phyloP scores from a whole-genome alignment of 92 coral and sea anemone genomes.

The Zoanthus sansibaricus region DNA sequence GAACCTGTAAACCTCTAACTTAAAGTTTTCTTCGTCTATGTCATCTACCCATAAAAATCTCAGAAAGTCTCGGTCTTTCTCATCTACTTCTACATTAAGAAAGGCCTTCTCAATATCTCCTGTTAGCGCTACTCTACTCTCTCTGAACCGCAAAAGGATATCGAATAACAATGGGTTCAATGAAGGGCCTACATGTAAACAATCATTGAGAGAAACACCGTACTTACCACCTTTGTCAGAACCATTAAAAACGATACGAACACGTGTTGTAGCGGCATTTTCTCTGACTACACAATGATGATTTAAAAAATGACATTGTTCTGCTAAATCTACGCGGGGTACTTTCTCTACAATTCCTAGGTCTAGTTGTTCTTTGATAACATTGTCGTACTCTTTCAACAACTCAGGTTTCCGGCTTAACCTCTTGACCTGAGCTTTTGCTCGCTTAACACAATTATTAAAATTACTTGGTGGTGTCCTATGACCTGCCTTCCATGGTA shows the following conservation, averaged over 20 bases:
- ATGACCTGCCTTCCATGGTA: slow-evolving; percentile 29
- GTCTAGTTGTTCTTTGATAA: slow-evolving; percentile 21
- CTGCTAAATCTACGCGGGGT: background rate
- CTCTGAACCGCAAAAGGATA: slow-evolving; percentile 43
- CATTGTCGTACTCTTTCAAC: background rate
- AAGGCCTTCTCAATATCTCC: background rate
- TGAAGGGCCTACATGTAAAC: slow-evolving; percentile 44
- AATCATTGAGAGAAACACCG: slow-evolving; percentile 39
- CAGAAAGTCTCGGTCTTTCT: slow-evolving; percentile 48
- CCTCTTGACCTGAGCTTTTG: background rate
- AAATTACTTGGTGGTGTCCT: slow-evolving; percentile 17
- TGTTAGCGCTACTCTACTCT: slow-evolving; percentile 44
- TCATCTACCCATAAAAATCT: slow-evolving; percentile 68
- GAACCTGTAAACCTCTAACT: slow-evolving; percentile 48
- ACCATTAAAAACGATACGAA: slow-evolving; percentile 16
- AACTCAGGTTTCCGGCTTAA: slow-evolving; percentile 14
- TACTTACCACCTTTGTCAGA: background rate
- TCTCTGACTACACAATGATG: slow-evolving; percentile 33
- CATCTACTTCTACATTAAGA: slow-evolving; percentile 11
- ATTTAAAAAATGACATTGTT: background rate
- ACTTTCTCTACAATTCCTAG: slow-evolving; percentile 20
- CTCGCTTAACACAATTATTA: background rate
- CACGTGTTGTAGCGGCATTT: slow-evolving; percentile 14
- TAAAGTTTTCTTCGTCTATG: slow-evolving; percentile 12
- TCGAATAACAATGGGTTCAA: slow-evolving; percentile 16